Evolutionary conservation across 1,140 invertebrate genomes (phyloP).

Genomic region (Limonius californicus): DNA sequence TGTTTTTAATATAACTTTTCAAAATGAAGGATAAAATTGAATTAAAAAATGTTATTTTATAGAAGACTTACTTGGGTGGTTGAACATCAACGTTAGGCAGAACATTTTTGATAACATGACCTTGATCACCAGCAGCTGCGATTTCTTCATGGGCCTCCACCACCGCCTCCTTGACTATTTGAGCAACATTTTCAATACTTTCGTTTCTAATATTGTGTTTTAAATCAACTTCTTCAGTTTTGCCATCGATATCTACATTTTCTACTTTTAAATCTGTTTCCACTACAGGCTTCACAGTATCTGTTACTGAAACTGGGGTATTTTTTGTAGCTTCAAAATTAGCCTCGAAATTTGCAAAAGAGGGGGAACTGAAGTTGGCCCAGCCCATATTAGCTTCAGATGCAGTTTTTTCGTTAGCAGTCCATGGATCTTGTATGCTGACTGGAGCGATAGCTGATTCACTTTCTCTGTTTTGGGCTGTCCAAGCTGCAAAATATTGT

Average conservation of each 20-base stretch:
- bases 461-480: not conserved
- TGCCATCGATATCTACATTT: constrained; percentile 20
- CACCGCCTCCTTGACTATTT: constrained; percentile 4
- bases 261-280: constrained; percentile 26
- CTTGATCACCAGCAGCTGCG: not conserved
- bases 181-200: constrained; percentile 12
- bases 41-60: no score
- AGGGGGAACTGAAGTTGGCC: constrained; percentile 42
- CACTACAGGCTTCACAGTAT: not conserved
- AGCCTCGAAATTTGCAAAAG: constrained; percentile 26
- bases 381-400: constrained; percentile 28
- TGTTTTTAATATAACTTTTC: no score
- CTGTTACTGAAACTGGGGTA: not conserved
- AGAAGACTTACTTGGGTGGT: no score
- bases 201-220: not conserved
- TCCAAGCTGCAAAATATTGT: not conserved
- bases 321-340: constrained; percentile 20
- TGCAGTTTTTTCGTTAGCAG: constrained; percentile 9
- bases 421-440: constrained; percentile 34
- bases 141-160: not conserved
- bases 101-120: not conserved
- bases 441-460: constrained; percentile 12
- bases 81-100: no score
- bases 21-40: no score
- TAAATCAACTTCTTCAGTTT: not conserved